A percentile compares a stretch with the other conserved stretches of the same genome.
Evolutionary conservation across 2,113 vertebrate species (phyloP).

Genomic region (Halcyon malimbica): DNA sequence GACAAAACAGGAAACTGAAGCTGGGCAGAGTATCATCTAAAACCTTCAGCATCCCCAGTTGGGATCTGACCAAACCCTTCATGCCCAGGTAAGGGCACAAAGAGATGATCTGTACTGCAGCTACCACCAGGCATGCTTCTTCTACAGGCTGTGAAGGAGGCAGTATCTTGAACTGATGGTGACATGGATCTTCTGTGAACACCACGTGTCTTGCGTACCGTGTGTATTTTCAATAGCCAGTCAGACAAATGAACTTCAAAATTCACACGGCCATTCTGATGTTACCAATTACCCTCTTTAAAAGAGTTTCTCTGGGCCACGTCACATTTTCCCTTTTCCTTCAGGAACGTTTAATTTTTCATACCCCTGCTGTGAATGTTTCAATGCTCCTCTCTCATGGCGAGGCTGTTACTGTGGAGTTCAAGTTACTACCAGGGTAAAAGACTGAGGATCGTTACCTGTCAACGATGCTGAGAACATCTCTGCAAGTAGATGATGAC

Average conservation of each 20-base stretch:
- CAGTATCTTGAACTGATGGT: background rate
- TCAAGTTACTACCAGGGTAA: background rate
- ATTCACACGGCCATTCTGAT: background rate
- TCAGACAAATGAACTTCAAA: background rate
- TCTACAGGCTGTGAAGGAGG: background rate
- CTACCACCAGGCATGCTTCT: background rate
- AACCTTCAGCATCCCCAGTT: background rate
- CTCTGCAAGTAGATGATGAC: conserved; percentile 85
- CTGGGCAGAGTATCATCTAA: background rate
- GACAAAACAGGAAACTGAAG: background rate
- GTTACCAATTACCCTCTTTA: background rate
- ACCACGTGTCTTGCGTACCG: background rate
- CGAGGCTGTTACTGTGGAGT: background rate
- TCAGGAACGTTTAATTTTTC: background rate
- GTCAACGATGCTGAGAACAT: conserved; percentile 73
- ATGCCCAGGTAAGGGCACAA: too few relatives aligned
- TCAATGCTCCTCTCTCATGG: background rate
- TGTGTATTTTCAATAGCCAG: background rate
- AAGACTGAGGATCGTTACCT: conserved; percentile 71
- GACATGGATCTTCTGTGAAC: background rate
- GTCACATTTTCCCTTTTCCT: background rate
- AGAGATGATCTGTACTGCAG: background rate
- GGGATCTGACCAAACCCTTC: background rate
- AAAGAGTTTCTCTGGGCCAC: background rate
- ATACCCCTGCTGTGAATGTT: background rate